Conservation (phyloP, 2,888 invertebrate species). For the Stenolophus ochropezus region DNA sequence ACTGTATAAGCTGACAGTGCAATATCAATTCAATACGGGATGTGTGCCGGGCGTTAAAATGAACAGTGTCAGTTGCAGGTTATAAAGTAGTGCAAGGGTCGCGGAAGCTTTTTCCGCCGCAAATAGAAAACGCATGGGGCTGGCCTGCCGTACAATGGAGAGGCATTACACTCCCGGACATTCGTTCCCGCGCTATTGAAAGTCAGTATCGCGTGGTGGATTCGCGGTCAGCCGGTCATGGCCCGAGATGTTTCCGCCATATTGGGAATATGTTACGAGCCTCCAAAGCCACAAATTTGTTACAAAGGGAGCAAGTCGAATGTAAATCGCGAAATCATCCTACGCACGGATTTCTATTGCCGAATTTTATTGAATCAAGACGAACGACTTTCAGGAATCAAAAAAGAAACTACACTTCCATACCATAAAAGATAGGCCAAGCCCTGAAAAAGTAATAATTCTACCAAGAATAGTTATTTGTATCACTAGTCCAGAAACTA, state of each 20-base stretch:
- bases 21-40: conserved; percentile 28
- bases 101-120: conserved; percentile 10
- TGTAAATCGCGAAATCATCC: neutral
- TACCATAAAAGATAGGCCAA: too few species aligned
- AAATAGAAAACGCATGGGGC: conserved; percentile 33
- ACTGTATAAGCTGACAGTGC: conserved; percentile 22
- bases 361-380: neutral
- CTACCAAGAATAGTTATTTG: too few species aligned
- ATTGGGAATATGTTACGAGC: conserved; percentile 25
- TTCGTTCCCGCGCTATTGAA: conserved; percentile 43
- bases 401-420: too few species aligned
- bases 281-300: neutral
- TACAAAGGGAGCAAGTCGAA: neutral
- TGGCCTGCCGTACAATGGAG: conserved; percentile 2
- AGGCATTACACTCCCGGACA: conserved; percentile 35
- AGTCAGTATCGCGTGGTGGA: conserved; percentile 24
- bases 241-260: neutral
- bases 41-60: conserved; percentile 2
- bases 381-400: neutral
- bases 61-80: conserved; percentile 37
- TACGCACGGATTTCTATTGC: neutral
- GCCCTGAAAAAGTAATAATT: too few species aligned
- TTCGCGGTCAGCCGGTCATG: conserved; percentile 8
- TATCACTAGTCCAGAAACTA: too few species aligned
- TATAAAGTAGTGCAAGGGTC: conserved; percentile 7